Evolutionary conservation across 2,888 invertebrate species (phyloP).

Genomic region (Dynastes tityus): DNA sequence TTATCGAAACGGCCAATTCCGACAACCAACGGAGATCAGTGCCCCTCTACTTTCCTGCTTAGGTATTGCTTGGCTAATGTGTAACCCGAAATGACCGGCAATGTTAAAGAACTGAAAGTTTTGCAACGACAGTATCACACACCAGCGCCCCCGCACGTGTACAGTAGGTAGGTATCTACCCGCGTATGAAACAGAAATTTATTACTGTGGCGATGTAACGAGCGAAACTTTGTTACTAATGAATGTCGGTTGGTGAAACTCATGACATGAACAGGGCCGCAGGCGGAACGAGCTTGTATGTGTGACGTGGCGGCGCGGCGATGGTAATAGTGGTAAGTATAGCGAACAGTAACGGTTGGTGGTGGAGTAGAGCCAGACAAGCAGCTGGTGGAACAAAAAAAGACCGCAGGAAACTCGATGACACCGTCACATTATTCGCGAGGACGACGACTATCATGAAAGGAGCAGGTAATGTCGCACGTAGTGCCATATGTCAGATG

Average conservation of each 20-base stretch:
- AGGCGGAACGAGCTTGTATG: conserved; percentile 24
- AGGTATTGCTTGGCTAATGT: background rate
- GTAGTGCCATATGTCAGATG: conserved; percentile 50
- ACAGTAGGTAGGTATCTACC: conserved; percentile 15
- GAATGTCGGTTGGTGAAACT: conserved; percentile 42
- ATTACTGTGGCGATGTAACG: conserved; percentile 55
- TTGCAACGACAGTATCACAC: conserved; percentile 26
- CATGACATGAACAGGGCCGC: conserved; percentile 30
- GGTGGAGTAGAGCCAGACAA: background rate
- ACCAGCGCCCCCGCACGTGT: background rate
- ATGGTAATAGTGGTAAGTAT: conserved; percentile 22
- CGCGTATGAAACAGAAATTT: conserved; percentile 54
- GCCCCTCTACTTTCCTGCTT: background rate
- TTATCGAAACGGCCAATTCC: conserved; percentile 27
- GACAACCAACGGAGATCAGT: conserved; percentile 24
- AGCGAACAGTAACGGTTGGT: background rate
- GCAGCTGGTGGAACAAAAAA: conserved; percentile 29
- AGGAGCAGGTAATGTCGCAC: conserved; percentile 50
- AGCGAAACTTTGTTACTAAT: conserved; percentile 58
- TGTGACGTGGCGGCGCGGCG: conserved; percentile 25
- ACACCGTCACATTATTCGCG: conserved; percentile 47
- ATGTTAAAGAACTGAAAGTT: conserved; percentile 41
- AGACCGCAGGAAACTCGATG: conserved; percentile 38
- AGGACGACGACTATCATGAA: conserved; percentile 51
- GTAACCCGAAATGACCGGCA: conserved; percentile 10